A percentile compares a stretch with the other conserved stretches of the same genome.
phyloP scores from a whole-genome alignment of 2,797 vertebrate species.

The Poeciliopsis gracilis region DNA sequence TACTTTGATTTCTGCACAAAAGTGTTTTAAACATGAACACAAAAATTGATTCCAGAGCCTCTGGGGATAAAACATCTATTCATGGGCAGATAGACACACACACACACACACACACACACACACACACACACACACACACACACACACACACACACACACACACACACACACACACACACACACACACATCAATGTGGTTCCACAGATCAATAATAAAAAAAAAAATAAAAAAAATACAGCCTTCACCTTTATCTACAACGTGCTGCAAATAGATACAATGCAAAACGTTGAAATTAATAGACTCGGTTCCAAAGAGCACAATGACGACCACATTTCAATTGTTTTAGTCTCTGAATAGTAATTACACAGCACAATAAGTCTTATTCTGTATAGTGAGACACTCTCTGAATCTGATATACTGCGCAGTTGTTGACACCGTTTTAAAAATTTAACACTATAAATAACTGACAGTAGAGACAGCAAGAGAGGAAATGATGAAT shows the following conservation, averaged over 20 bases:
- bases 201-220: slow-evolving; percentile 10
- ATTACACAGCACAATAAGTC: slow-evolving; percentile 27
- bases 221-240: slow-evolving; percentile 15
- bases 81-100: neutral
- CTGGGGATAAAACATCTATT: neutral
- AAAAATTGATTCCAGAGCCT: slow-evolving; percentile 15
- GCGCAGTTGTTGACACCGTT: slow-evolving; percentile 8
- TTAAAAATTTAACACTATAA: slow-evolving; percentile 5
- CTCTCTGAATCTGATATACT: slow-evolving; percentile 18
- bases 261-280: neutral
- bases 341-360: slow-evolving; percentile 27
- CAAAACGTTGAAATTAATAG: slow-evolving; percentile 6
- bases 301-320: slow-evolving; percentile 22
- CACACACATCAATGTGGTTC: slow-evolving; percentile 15
- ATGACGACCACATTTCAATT: slow-evolving; percentile 25
- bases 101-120: neutral
- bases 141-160: neutral
- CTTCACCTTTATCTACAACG: slow-evolving; percentile 15
- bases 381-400: slow-evolving; percentile 10
- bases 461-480: slow-evolving; percentile 5
- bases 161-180: neutral
- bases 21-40: neutral
- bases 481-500: slow-evolving; percentile 1
- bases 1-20: neutral
- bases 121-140: neutral